Conservation (phyloP, 2,797 vertebrate species). For the Sebastes itinus region DNA sequence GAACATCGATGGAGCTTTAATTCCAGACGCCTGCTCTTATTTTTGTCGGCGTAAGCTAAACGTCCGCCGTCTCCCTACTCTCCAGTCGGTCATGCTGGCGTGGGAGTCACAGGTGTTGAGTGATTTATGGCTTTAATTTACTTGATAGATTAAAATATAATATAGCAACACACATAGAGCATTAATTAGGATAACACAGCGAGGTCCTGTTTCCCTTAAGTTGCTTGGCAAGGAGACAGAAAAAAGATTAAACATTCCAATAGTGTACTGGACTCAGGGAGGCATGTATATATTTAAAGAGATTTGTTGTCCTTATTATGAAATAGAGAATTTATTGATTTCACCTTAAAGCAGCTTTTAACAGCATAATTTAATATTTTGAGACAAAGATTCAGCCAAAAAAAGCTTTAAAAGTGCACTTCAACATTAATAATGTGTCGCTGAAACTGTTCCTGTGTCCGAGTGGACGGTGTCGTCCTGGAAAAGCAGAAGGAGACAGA, state of each 20-base stretch:
- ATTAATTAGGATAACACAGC: conserved; percentile 56
- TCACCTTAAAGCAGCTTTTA: neutral
- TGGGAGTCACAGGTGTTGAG: conserved; percentile 70
- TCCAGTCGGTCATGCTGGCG: conserved; percentile 26
- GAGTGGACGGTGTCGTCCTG: neutral
- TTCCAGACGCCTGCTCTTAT: conserved; percentile 33
- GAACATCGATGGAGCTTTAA: neutral
- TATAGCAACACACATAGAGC: conserved; percentile 31
- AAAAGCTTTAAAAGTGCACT: neutral
- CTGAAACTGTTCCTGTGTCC: neutral
- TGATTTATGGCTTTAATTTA: conserved; percentile 80
- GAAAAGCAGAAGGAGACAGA: neutral
- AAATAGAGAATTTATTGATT: neutral
- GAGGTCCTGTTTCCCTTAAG: conserved; percentile 35
- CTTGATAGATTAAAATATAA: conserved; percentile 69
- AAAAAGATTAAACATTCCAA: conserved; percentile 31
- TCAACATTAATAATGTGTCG: neutral
- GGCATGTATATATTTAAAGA: neutral
- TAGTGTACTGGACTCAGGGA: neutral
- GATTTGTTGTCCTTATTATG: neutral
- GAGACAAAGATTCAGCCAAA: neutral
- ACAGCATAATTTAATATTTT: neutral
- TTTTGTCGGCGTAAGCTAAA: conserved; percentile 48
- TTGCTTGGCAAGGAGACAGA: conserved; percentile 21
- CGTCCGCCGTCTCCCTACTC: conserved; percentile 35